A percentile compares a stretch with the other conserved stretches of the same genome.
These are phyloP conservation scores for Malurus cyaneus DNA, from an alignment of 2,113 vertebrate species.

Conservation along the genomic window DNA sequence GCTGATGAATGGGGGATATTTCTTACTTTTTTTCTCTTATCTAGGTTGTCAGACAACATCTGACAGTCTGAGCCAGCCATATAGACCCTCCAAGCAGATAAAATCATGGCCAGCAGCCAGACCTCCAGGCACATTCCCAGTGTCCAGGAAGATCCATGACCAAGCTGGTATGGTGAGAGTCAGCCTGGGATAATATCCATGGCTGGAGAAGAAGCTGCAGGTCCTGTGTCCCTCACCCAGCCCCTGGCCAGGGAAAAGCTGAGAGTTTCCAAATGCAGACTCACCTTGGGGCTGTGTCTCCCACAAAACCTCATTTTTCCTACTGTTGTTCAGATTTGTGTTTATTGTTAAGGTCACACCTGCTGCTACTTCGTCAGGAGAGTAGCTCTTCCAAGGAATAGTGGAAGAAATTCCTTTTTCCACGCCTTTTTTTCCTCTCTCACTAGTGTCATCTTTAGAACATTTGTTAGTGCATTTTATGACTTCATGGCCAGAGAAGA, in stretches of 20 bases:
- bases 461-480: neutral
- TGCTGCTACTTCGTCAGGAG: neutral
- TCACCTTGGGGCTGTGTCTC: neutral
- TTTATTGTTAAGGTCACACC: neutral
- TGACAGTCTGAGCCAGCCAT: neutral
- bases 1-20: neutral
- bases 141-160: neutral
- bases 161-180: neutral
- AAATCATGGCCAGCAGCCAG: neutral
- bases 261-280: neutral
- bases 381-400: neutral
- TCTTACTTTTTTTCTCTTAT: neutral
- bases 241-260: neutral
- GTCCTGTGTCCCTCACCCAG: neutral
- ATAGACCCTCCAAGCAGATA: neutral
- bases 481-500: neutral
- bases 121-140: neutral
- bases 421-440: neutral
- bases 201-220: neutral
- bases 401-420: neutral
- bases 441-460: fast-evolving
- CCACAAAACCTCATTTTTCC: neutral
- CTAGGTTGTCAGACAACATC: neutral
- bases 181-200: neutral
- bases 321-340: neutral